A percentile compares a stretch with the other conserved stretches of the same genome.
phyloP scores from a whole-genome alignment of 1,140 invertebrate genomes.

The Holotrichia oblita region DNA sequence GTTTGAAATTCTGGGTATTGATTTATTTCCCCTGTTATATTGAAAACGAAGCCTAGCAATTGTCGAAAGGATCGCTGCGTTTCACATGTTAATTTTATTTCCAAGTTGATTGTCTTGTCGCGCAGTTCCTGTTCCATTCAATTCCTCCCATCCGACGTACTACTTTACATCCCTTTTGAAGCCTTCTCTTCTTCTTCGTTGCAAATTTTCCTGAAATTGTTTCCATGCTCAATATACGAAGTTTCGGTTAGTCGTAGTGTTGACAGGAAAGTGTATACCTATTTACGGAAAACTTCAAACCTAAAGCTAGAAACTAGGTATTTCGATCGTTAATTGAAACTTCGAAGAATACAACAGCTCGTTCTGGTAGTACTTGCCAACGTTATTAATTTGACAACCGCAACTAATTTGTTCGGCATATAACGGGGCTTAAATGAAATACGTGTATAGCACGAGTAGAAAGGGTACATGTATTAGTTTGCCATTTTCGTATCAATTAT shows the following conservation, averaged over 20 bases:
- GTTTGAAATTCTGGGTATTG: neutral
- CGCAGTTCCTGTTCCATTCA: neutral
- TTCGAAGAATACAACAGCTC: constrained; percentile 31
- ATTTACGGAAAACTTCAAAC: constrained; percentile 25
- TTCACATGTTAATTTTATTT: constrained; percentile 19
- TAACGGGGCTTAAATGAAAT: neutral
- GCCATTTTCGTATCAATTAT: constrained; percentile 6
- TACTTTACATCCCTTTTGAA: neutral
- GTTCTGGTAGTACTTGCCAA: constrained; percentile 1
- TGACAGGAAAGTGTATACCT: constrained; percentile 25
- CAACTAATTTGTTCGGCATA: constrained; percentile 26
- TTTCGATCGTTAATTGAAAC: constrained; percentile 33
- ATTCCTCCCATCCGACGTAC: neutral
- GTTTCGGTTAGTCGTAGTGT: constrained; percentile 18
- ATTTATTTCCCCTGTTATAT: neutral
- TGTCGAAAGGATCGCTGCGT: neutral
- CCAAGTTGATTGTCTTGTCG: constrained; percentile 15
- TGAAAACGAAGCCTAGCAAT: neutral
- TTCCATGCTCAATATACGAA: constrained; percentile 23
- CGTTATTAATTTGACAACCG: constrained; percentile 35
- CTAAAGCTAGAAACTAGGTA: constrained; percentile 31
- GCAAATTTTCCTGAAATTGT: constrained; percentile 32
- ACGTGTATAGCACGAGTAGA: neutral
- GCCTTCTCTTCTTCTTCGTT: neutral
- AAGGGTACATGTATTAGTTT: neutral